phyloP scores from a whole-genome alignment of 1,140 invertebrate genomes.

The Leguminivora glycinivorella region DNA sequence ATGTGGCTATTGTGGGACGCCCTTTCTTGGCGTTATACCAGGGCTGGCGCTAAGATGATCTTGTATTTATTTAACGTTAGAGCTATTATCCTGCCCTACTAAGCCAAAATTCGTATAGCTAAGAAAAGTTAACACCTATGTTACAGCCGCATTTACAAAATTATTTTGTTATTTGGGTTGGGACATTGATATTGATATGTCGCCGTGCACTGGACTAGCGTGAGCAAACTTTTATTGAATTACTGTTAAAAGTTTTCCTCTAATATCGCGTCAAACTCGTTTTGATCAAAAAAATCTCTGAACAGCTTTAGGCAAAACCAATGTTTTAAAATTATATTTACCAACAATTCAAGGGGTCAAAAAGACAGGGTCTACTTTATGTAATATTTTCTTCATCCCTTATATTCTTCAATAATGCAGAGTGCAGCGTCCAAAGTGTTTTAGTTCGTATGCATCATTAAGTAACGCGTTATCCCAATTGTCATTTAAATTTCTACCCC shows the following conservation, averaged over 20 bases:
- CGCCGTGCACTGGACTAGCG: too few species aligned
- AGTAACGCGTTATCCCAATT: slow-evolving; percentile 6
- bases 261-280: too few species aligned
- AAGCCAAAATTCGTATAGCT: too few species aligned
- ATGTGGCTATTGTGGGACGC: slow-evolving; percentile 30
- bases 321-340: neutral
- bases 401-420: neutral
- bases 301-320: too few species aligned
- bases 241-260: too few species aligned
- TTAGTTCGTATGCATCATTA: neutral
- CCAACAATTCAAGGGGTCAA: neutral
- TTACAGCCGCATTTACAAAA: too few species aligned
- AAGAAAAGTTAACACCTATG: too few species aligned
- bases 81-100: neutral
- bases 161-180: too few species aligned
- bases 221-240: too few species aligned
- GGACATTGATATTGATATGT: too few species aligned
- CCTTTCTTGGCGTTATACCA: slow-evolving; percentile 1
- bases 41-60: slow-evolving; percentile 1
- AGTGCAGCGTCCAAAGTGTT: neutral
- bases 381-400: neutral
- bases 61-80: neutral
- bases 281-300: too few species aligned
- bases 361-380: neutral
- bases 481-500: slow-evolving; percentile 9